Evolutionary conservation across 2,113 vertebrate species (phyloP).

Genomic region (Phocoena phocoena): DNA sequence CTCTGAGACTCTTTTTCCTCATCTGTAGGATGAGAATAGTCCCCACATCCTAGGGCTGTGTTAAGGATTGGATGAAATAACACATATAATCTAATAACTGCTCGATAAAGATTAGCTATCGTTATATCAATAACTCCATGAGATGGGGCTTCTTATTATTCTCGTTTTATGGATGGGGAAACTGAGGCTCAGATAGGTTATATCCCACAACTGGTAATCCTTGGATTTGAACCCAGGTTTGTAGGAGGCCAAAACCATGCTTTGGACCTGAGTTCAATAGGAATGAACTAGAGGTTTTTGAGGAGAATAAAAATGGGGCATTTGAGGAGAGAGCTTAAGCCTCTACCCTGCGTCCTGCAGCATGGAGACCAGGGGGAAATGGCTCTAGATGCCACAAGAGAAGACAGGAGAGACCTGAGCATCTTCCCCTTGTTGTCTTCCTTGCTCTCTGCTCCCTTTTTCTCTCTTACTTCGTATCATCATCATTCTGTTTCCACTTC

Average conservation of each 20-base stretch:
- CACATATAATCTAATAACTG: background rate
- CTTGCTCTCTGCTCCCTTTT: background rate
- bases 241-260: too few species aligned
- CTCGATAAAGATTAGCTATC: background rate
- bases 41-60: background rate
- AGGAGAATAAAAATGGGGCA: background rate
- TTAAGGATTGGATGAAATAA: background rate
- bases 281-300: background rate
- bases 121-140: background rate
- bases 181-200: background rate
- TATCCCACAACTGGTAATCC: background rate
- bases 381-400: background rate
- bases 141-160: background rate
- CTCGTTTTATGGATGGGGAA: background rate
- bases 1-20: background rate
- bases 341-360: background rate
- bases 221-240: background rate
- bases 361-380: background rate
- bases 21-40: background rate
- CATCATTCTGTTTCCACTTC: too few species aligned
- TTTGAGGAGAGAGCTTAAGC: background rate
- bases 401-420: background rate
- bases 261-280: background rate
- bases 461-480: background rate
- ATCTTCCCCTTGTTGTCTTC: accelerated